Percentiles rank a stretch among this genome's conserved stretches.
These are phyloP conservation scores for Apostichopus californicus DNA, from an alignment of 35 echinoderm and acorn worm genomes.

Conservation along the genomic window DNA sequence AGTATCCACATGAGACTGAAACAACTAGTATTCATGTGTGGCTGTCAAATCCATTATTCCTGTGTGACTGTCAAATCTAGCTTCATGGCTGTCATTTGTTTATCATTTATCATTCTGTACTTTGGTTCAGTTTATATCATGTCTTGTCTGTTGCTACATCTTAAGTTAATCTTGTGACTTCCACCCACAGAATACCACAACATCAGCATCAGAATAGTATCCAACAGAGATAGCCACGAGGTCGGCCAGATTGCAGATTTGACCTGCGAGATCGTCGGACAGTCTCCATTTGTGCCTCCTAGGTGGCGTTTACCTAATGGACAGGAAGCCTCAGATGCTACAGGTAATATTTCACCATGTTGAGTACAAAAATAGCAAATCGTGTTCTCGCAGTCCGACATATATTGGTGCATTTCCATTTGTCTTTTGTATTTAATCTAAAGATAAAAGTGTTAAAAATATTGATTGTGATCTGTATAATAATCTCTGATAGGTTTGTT, in stretches of 20 bases:
- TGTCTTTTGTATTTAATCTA: no score
- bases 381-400: no score
- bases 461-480: no score
- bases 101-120: background rate
- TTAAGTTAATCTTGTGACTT: background rate
- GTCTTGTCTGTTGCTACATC: background rate
- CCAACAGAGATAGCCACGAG: constrained; percentile 27
- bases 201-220: constrained; percentile 18
- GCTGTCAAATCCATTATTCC: no score
- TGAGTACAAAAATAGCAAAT: no score
- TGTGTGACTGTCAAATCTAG: background rate
- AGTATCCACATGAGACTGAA: no score
- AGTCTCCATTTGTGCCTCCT: background rate
- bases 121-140: background rate
- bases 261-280: constrained; percentile 26
- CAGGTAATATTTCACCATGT: background rate
- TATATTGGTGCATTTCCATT: no score
- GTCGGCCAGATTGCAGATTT: constrained; percentile 31
- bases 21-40: no score
- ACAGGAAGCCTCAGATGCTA: background rate
- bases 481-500: no score
- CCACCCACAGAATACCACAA: background rate
- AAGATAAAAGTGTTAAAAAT: no score
- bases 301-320: constrained; percentile 39
- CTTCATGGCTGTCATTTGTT: background rate